Percentiles rank a stretch among this genome's conserved stretches.
These are phyloP conservation scores for Peromyscus eremicus DNA, from an alignment of 2,797 vertebrate genomes.

Conservation along the genomic window DNA sequence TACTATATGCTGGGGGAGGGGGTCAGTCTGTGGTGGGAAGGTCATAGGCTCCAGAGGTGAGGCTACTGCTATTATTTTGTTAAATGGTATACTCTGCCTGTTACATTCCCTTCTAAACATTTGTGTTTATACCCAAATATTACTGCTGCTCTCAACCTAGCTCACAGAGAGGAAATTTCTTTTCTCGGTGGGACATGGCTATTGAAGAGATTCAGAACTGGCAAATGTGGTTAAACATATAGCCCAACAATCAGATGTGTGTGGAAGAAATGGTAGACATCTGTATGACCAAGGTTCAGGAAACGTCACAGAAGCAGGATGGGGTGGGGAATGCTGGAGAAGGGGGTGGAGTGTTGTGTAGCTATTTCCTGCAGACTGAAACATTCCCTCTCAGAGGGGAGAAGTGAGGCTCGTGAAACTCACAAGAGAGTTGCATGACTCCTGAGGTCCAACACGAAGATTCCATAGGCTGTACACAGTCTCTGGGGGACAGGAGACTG, in stretches of 20 bases:
- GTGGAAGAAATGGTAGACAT: background rate
- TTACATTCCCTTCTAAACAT: background rate
- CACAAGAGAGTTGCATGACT: background rate
- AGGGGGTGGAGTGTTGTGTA: background rate
- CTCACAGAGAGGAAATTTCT: background rate
- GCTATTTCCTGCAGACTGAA: background rate
- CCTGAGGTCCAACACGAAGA: background rate
- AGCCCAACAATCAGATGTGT: background rate
- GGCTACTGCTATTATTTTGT: background rate
- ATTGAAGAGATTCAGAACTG: background rate
- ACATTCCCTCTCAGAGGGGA: background rate
- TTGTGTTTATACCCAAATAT: background rate
- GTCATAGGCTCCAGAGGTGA: background rate
- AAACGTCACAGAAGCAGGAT: background rate
- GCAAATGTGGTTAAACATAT: background rate
- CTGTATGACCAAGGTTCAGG: background rate
- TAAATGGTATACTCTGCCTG: background rate
- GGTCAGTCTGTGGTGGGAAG: background rate
- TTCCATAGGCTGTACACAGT: background rate
- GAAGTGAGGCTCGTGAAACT: background rate
- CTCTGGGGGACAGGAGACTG: background rate
- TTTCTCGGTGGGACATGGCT: background rate
- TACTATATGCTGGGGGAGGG: background rate
- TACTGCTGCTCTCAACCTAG: background rate
- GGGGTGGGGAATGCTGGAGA: background rate